phyloP scores from a whole-genome alignment of 2,888 invertebrate genomes.

The Ormyrus rosae region DNA sequence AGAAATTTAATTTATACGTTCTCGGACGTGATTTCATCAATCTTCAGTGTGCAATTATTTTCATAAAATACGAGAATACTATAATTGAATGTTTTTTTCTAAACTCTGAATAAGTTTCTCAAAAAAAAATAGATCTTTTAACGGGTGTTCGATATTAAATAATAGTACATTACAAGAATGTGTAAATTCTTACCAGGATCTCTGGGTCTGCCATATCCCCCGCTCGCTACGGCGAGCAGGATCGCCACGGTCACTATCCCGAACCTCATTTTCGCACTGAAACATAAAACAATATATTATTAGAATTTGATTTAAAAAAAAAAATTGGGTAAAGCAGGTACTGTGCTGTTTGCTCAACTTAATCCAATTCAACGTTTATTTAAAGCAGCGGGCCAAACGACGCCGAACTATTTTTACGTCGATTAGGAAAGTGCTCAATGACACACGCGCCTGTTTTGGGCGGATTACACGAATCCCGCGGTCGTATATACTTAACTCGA shows the following conservation, averaged over 20 bases:
- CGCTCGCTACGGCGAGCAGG: slow-evolving; percentile 65
- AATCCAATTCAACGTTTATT: too few species aligned
- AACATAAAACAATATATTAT: slow-evolving; percentile 61
- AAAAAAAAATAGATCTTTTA: background rate
- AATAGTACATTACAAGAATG: too few species aligned
- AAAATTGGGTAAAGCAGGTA: too few species aligned
- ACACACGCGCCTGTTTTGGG: background rate
- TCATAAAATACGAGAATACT: background rate
- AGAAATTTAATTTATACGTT: too few species aligned
- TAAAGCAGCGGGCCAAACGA: too few species aligned
- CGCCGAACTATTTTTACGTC: too few species aligned
- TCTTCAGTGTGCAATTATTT: too few species aligned
- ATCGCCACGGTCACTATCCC: slow-evolving; percentile 65
- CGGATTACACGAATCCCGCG: slow-evolving; percentile 33
- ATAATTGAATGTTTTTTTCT: background rate
- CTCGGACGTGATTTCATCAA: too few species aligned
- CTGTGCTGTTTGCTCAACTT: too few species aligned
- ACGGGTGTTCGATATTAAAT: too few species aligned
- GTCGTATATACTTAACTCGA: background rate
- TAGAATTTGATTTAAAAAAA: slow-evolving; percentile 2
- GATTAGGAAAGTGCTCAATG: slow-evolving; percentile 4
- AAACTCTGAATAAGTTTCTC: background rate
- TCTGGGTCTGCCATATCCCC: slow-evolving; percentile 69
- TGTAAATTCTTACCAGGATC: slow-evolving; percentile 64
- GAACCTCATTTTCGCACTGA: slow-evolving; percentile 71